Evolutionary conservation across 1,140 invertebrate species (phyloP), one percentile per base, ranked within the genome.

Genomic region (Capitella teleta): DNA sequence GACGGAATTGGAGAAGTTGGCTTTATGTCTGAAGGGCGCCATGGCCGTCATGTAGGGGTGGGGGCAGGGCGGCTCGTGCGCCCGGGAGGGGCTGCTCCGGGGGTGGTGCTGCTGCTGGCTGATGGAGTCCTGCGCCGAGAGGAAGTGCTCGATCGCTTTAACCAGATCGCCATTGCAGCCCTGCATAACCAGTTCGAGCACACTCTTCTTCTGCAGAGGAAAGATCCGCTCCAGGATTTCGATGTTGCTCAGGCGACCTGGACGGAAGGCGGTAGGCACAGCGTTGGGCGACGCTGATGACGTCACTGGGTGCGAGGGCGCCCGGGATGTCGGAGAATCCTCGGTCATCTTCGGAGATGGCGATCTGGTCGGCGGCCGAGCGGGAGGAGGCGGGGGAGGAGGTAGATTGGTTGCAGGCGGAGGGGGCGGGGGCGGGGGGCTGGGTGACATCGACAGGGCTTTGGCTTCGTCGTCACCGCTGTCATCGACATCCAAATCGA

Each of bases 221-320:
- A 94, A 95, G 4, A 94, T 72, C 40, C 86, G 80, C 4, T 81
- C 77, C 28, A 94, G 69, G 70, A 92, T 89, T 55, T 93, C 87
- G 28, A 94, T 72, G 1, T 83, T 83, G 3, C 77, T 76, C 30
- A 82, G 76, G 19, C 70, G 62, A 19, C 72, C 70, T 0, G 66
- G 67, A 46, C 68, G 46, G 58, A 61, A 64, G 5, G 62, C 62
- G 28, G 65, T 61, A 6, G 64, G 57, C 24, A 24, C 12, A 3
- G 46, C 21, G 21, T 21, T n/a, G n/a, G n/a, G n/a, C n/a, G n/a
- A n/a, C n/a, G n/a, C n/a, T n/a, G n/a, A n/a, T n/a, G n/a, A n/a
- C n/a, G n/a, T n/a, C n/a, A n/a, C n/a, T n/a, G n/a, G n/a, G n/a
- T n/a, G n/a, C n/a, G n/a, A n/a, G n/a, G n/a, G n/a, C n/a, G n/a